phyloP scores from a whole-genome alignment of 2,888 invertebrate species.

The Bombyx huttoni region DNA sequence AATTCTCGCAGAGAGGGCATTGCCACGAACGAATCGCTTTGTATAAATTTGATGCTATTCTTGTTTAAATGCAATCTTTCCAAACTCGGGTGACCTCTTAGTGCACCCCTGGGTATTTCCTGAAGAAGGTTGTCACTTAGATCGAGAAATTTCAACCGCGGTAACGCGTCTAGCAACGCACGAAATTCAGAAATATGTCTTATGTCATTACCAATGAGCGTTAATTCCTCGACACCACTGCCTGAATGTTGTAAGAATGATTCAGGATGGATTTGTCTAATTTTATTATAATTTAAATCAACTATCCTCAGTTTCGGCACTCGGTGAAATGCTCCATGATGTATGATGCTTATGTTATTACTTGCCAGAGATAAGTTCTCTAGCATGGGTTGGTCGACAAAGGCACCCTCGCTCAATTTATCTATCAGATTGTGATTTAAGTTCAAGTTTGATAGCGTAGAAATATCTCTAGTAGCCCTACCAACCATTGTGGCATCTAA shows the following conservation, averaged over 20 bases:
- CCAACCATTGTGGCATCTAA: slow-evolving; percentile 87
- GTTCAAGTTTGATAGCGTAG: slow-evolving; percentile 78
- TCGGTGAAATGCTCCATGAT: slow-evolving; percentile 85
- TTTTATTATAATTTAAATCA: slow-evolving; percentile 83
- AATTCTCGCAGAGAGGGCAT: slow-evolving; percentile 89
- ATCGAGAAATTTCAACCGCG: slow-evolving; percentile 83
- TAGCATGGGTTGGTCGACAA: slow-evolving; percentile 82
- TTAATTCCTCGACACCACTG: slow-evolving; percentile 83
- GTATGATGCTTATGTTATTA: slow-evolving; percentile 82
- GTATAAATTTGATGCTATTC: slow-evolving; percentile 81
- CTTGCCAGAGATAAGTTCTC: slow-evolving; percentile 78
- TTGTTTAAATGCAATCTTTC: slow-evolving; percentile 86
- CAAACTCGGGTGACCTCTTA: slow-evolving; percentile 84
- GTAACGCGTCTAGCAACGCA: slow-evolving; percentile 82
- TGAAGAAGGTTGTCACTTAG: slow-evolving; percentile 83
- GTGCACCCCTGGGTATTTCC: slow-evolving; percentile 82
- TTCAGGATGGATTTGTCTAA: slow-evolving; percentile 84
- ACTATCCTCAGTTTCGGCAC: slow-evolving; percentile 80
- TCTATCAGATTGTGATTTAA: slow-evolving; percentile 81
- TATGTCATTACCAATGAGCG: slow-evolving; percentile 82
- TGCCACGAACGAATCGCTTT: slow-evolving; percentile 84
- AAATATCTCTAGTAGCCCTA: slow-evolving; percentile 81
- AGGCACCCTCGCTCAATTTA: slow-evolving; percentile 81
- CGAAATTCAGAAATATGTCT: slow-evolving; percentile 81
- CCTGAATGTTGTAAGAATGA: slow-evolving; percentile 83